Conservation (phyloP, 2,797 vertebrate species). For the Cyclopterus lumpus region DNA sequence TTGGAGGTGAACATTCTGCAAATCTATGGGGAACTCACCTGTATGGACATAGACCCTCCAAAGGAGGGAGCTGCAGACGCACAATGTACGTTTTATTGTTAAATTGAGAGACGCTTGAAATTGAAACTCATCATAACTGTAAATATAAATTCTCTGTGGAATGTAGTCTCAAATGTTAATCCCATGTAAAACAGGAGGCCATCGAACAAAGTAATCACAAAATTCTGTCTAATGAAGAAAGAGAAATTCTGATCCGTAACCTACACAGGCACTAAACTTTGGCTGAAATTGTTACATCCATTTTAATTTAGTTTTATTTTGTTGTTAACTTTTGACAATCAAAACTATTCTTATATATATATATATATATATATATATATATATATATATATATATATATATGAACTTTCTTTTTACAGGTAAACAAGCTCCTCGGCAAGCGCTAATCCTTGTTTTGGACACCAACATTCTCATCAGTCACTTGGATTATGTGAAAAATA, state of each 20-base stretch:
- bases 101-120: background rate
- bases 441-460: conserved; percentile 89
- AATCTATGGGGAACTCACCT: conserved; percentile 89
- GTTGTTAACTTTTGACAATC: background rate
- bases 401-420: conserved; percentile 66
- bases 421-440: conserved; percentile 76
- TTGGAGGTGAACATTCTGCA: conserved; percentile 84
- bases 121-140: background rate
- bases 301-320: conserved; percentile 1
- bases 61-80: conserved; percentile 45
- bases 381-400: too few relatives aligned
- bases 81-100: conserved; percentile 32
- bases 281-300: background rate
- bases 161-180: background rate
- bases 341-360: too few relatives aligned
- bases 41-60: conserved; percentile 90
- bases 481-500: conserved; percentile 89
- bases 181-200: background rate
- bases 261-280: background rate
- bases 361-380: too few relatives aligned
- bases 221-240: background rate
- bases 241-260: background rate
- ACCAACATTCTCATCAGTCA: conserved; percentile 96
- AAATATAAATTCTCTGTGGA: background rate
- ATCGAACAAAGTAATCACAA: background rate